phyloP scores from a whole-genome alignment of 2,888 invertebrate genomes.

The Papilio elwesi region DNA sequence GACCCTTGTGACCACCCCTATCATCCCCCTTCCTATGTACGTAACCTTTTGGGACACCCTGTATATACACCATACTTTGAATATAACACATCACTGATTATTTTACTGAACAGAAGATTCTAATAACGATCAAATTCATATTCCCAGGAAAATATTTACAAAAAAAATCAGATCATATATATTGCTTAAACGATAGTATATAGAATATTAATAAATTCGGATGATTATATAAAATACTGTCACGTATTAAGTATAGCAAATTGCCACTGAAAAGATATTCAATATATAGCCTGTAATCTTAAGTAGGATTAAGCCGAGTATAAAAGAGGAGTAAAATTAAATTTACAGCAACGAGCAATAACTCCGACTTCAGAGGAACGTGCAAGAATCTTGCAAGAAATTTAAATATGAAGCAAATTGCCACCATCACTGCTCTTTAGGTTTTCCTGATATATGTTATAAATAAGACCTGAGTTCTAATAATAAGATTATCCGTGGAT shows the following conservation, averaged over 20 bases:
- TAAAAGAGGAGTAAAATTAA: constrained; percentile 13
- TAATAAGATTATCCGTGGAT: no score
- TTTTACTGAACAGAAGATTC: no score
- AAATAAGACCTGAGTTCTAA: no score
- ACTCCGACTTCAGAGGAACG: constrained; percentile 5
- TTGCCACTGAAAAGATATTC: constrained; percentile 8
- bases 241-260: constrained; percentile 5
- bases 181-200: neutral
- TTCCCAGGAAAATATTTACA: no score
- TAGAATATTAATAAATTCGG: no score
- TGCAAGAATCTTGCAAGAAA: neutral
- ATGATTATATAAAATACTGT: neutral
- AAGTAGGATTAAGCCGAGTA: constrained; percentile 17
- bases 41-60: no score
- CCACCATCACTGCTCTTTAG: neutral
- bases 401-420: constrained; percentile 6
- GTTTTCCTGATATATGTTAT: neutral
- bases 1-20: no score
- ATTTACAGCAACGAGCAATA: constrained; percentile 15
- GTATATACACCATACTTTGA: no score
- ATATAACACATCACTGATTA: no score
- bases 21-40: no score
- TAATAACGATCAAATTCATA: no score
- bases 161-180: neutral
- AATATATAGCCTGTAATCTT: constrained; percentile 14